These are phyloP conservation scores for Drosophila parthenogenetica DNA, from an alignment of 2,888 invertebrate genomes.

Conservation along the genomic window DNA sequence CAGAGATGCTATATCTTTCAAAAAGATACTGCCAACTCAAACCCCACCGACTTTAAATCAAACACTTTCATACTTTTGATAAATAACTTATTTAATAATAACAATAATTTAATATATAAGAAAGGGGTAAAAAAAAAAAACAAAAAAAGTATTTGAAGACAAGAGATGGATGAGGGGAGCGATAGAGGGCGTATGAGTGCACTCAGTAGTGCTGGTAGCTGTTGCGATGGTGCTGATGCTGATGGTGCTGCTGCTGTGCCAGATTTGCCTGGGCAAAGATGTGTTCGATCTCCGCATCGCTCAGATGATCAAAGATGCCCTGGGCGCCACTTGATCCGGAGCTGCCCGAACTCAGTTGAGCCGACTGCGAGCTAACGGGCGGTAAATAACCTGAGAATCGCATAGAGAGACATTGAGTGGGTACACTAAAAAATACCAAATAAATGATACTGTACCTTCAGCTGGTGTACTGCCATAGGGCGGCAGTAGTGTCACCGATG, in stretches of 20 bases:
- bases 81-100: conserved; percentile 71
- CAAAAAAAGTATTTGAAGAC: conserved; percentile 14
- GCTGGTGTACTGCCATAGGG: conserved; percentile 77
- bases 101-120: conserved; percentile 57
- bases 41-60: not conserved
- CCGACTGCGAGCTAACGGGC: conserved; percentile 58
- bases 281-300: conserved; percentile 79
- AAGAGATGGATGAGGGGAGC: conserved; percentile 20
- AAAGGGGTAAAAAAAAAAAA: conserved; percentile 38
- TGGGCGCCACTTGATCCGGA: conserved; percentile 42
- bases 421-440: not conserved
- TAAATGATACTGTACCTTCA: conserved; percentile 58
- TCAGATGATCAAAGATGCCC: conserved; percentile 77
- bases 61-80: conserved; percentile 29
- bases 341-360: conserved; percentile 46
- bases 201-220: conserved; percentile 60
- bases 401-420: not conserved
- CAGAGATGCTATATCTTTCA: too few relatives aligned
- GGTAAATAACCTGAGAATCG: conserved; percentile 74
- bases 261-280: conserved; percentile 80
- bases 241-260: conserved; percentile 72
- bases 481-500: conserved; percentile 80
- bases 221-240: conserved; percentile 66
- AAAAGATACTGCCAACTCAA: too few relatives aligned
- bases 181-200: not conserved